phyloP scores from a whole-genome alignment of 2,888 invertebrate genomes.

The Melolontha melolontha region DNA sequence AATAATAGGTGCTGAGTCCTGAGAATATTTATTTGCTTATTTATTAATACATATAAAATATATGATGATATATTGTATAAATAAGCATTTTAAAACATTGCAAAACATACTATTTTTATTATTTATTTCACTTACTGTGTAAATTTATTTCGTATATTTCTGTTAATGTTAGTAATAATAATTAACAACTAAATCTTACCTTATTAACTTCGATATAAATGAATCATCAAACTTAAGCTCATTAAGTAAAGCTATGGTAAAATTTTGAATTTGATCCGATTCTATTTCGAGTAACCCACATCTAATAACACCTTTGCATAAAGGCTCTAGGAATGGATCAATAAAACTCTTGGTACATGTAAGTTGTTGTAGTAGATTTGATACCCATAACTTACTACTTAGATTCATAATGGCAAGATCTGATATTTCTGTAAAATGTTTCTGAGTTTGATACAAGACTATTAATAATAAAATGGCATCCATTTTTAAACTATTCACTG shows the following conservation, averaged over 20 bases:
- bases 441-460: conserved; percentile 78
- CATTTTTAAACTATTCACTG: conserved; percentile 67
- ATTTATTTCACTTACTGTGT: too few species aligned
- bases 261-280: conserved; percentile 66
- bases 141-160: too few species aligned
- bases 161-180: not conserved
- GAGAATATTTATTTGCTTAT: too few species aligned
- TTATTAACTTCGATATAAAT: conserved; percentile 70
- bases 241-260: conserved; percentile 71
- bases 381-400: conserved; percentile 66
- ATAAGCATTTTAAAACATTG: too few species aligned
- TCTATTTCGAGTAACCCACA: conserved; percentile 68
- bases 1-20: too few species aligned
- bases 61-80: too few species aligned
- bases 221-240: conserved; percentile 71
- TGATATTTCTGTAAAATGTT: conserved; percentile 66
- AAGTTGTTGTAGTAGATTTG: conserved; percentile 68
- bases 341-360: conserved; percentile 70
- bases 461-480: conserved; percentile 76
- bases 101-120: too few species aligned
- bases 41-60: too few species aligned
- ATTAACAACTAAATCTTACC: conserved; percentile 64
- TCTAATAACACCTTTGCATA: conserved; percentile 69
- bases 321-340: conserved; percentile 69
- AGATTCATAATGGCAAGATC: conserved; percentile 69